Conservation (phyloP, 2,888 invertebrate species). For the Drosophila nigricruria region DNA sequence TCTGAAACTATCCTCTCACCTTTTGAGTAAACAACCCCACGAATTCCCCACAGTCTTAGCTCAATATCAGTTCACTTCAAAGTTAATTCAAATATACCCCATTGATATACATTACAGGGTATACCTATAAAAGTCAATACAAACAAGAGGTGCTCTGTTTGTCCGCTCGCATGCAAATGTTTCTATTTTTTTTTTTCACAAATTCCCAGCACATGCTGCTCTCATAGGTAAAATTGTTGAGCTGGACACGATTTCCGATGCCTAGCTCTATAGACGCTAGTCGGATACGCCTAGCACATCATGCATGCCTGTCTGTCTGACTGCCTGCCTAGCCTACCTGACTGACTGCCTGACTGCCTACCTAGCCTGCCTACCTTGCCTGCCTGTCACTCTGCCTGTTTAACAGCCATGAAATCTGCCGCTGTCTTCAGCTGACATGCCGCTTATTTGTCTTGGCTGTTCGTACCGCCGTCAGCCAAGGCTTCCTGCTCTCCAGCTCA, state of each 20-base stretch:
- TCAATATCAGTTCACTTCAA: no score
- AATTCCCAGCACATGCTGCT: not conserved
- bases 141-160: constrained; percentile 55
- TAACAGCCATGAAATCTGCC: constrained; percentile 28
- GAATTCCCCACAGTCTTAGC: no score
- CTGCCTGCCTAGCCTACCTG: not conserved
- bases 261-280: not conserved
- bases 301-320: not conserved
- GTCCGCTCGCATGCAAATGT: constrained; percentile 55
- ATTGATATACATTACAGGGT: not conserved
- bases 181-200: constrained; percentile 30
- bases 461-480: constrained; percentile 16
- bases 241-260: constrained; percentile 25
- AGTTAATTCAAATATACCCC: not conserved
- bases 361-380: not conserved
- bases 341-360: not conserved
- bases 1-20: no score
- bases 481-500: constrained; percentile 14
- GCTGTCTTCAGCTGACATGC: constrained; percentile 15
- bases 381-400: constrained; percentile 7
- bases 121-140: constrained; percentile 46
- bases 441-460: constrained; percentile 22
- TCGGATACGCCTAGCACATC: not conserved
- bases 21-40: no score
- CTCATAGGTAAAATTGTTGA: constrained; percentile 10